Evolutionary conservation across 2,113 vertebrate species (phyloP).

Genomic region (Okapia johnstoni): DNA sequence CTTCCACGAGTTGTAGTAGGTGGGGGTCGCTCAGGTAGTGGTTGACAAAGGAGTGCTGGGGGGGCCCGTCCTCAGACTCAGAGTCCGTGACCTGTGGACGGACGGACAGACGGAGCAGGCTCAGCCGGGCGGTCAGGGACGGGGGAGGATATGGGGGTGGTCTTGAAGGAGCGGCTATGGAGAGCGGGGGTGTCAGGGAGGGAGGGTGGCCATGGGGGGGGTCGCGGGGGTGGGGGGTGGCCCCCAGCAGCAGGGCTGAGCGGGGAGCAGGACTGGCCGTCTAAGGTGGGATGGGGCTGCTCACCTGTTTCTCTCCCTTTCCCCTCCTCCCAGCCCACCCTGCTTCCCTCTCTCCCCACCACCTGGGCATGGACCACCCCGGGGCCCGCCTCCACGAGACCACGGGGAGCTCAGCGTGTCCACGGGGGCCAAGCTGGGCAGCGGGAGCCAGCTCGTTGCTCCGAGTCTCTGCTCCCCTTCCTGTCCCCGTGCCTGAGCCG

Average conservation of each 20-base stretch:
- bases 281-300: accelerated
- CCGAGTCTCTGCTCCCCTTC: neutral
- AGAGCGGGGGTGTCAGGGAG: neutral
- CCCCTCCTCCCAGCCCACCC: too few relatives aligned
- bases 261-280: neutral
- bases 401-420: neutral
- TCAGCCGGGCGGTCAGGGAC: neutral
- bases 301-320: neutral
- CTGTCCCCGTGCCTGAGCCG: neutral
- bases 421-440: accelerated
- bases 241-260: neutral
- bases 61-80: slow-evolving; percentile 91
- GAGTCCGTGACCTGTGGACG: slow-evolving; percentile 88
- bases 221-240: too few relatives aligned
- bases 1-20: slow-evolving; percentile 97
- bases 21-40: slow-evolving; percentile 99
- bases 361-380: neutral
- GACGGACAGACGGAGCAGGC: accelerated
- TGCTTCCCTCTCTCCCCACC: accelerated
- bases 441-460: neutral
- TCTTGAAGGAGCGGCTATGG: too few relatives aligned
- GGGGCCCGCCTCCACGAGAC: neutral
- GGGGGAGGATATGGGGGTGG: too few relatives aligned
- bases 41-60: slow-evolving; percentile 98
- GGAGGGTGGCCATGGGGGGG: too few relatives aligned